Evolutionary conservation across 2,797 vertebrate genomes (phyloP).

Genomic region (Macropus fuliginosus): DNA sequence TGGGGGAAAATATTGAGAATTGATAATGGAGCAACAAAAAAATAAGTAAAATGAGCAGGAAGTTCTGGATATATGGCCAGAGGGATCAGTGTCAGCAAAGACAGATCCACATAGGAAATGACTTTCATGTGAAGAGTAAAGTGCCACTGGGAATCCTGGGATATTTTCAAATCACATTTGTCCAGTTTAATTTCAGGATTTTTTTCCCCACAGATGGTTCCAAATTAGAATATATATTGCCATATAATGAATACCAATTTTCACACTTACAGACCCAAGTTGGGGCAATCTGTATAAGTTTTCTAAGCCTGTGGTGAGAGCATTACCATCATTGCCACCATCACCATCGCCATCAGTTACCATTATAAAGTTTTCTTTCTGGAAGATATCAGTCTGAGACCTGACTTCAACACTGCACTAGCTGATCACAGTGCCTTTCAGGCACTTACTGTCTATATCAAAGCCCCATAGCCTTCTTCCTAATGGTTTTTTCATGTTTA

Average conservation of each 20-base stretch:
- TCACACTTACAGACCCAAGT: neutral
- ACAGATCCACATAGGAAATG: neutral
- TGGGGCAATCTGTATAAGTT: neutral
- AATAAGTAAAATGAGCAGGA: neutral
- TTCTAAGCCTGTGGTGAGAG: neutral
- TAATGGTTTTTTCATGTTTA: neutral
- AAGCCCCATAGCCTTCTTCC: neutral
- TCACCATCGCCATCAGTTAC: neutral
- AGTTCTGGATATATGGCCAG: neutral
- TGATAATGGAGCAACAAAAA: neutral
- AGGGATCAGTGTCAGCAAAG: neutral
- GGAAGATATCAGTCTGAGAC: neutral
- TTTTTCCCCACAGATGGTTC: neutral
- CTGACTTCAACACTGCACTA: neutral
- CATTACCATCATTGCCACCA: neutral
- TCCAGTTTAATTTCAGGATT: neutral
- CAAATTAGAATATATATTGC: neutral
- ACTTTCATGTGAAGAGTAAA: neutral
- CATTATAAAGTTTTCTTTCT: neutral
- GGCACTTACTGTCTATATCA: neutral
- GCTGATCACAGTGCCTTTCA: neutral
- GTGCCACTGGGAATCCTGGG: neutral
- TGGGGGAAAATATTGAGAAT: neutral
- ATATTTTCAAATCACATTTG: neutral
- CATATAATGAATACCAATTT: neutral